Base-by-base conservation (phyloP, 2,888 invertebrate species). In the Acleris sparsana region DNA sequence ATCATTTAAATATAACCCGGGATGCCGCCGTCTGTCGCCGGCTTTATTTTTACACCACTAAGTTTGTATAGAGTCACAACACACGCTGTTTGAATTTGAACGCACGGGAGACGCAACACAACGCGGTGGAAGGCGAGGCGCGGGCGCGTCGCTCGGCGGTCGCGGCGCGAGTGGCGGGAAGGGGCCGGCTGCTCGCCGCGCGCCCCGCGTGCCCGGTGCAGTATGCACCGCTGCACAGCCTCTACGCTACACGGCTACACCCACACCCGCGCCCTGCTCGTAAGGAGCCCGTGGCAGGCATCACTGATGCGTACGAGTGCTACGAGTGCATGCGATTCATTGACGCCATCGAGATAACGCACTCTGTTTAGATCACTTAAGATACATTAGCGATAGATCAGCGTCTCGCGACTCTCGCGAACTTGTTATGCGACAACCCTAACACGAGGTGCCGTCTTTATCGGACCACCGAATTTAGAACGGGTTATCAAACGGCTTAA, bases 1-100 rank as follows among this genome's bases (percentile, higher is more conserved):
- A 89, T 89, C 92, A 92, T 92, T 92, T 92, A 92, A 89, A 90
- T 91, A 88, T 92, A 92, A 89, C 91, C 87, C 84, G 85, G 84
- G 80, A 85, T 80, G 83, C 83, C 83, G 85, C 82, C 80, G 91
- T 90, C 88, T 89, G 88, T 88, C 88, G 87, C 85, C 88, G 89
- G 86, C 88, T 89, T 89, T 91, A 91, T 92, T 92, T 92, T 89
- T 91, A 89, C 85, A 89, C 89, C 77, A 80, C 80, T 71, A 82
- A 84, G 82, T 83, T 84, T 86, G 80, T 82, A 78, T 71, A 80
- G 75, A 75, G 83, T 83, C 84, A 86, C 85, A 84, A 84, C 85
- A 84, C 83, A 83, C 84, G 86, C 74, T 62, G 76, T 75, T 73
- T 74, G 39, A 13, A 39, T 39, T 39, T 13, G 13, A 39, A 39